A percentile compares a stretch with the other conserved stretches of the same genome.
phyloP scores from a whole-genome alignment of 2,113 vertebrate species.

The Aspidoscelis tigris region DNA sequence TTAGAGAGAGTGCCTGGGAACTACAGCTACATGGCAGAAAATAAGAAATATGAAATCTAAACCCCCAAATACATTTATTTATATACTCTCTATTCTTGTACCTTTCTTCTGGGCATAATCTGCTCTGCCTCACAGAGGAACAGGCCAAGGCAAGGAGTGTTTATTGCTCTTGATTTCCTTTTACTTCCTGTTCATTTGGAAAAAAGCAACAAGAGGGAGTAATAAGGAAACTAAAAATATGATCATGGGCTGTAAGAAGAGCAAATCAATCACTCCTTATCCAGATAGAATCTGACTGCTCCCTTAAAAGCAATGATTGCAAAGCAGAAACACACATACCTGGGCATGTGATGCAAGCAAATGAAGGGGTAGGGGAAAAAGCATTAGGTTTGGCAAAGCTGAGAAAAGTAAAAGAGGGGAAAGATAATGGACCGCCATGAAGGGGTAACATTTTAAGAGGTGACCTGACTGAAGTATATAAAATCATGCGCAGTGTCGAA shows the following conservation, averaged over 20 bases:
- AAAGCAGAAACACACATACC: neutral
- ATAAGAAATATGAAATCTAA: neutral
- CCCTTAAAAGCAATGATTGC: too few relatives aligned
- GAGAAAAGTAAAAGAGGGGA: too few relatives aligned
- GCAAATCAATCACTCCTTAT: too few relatives aligned
- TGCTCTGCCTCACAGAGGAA: neutral
- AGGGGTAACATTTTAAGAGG: too few relatives aligned
- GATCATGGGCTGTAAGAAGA: too few relatives aligned
- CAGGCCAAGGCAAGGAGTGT: neutral
- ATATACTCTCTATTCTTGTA: neutral
- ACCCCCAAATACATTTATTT: neutral
- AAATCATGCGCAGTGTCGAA: too few relatives aligned
- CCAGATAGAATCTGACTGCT: too few relatives aligned
- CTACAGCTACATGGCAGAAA: neutral
- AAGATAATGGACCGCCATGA: too few relatives aligned
- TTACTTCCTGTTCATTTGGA: neutral
- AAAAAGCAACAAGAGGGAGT: neutral
- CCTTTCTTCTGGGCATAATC: neutral
- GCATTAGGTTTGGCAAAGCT: too few relatives aligned
- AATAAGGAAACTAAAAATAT: too few relatives aligned
- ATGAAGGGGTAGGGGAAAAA: too few relatives aligned
- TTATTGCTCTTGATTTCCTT: neutral
- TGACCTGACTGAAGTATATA: too few relatives aligned
- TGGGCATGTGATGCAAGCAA: neutral
- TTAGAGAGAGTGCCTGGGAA: neutral